Evolutionary conservation across 2,797 vertebrate genomes (phyloP).

Genomic region (Oryzias sinensis): DNA sequence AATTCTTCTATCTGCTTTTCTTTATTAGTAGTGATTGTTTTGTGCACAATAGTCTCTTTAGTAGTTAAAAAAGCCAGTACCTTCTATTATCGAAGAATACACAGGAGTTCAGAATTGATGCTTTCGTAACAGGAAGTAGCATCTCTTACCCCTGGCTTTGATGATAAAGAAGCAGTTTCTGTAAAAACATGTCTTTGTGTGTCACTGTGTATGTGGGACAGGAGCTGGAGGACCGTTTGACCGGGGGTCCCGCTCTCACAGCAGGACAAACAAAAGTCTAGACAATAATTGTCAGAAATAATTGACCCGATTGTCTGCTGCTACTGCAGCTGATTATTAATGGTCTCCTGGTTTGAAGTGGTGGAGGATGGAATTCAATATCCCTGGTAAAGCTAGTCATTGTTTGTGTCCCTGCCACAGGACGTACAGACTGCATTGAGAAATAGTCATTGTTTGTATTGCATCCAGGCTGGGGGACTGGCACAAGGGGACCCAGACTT

Average conservation of each 20-base stretch:
- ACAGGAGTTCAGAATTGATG: no score
- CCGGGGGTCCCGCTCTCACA: constrained; percentile 15
- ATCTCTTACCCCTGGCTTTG: no score
- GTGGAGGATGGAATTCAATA: constrained; percentile 2
- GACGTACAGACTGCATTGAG: constrained; percentile 3
- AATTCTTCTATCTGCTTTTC: no score
- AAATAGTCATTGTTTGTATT: not conserved
- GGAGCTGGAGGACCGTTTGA: not conserved
- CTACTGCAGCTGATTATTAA: constrained; percentile 39
- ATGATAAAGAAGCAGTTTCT: no score
- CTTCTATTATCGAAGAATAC: no score
- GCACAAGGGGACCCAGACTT: no score
- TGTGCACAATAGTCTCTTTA: no score
- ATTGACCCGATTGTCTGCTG: constrained; percentile 55
- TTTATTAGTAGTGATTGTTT: no score
- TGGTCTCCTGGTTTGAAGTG: constrained; percentile 12
- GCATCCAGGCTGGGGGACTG: no score
- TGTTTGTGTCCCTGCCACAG: not conserved
- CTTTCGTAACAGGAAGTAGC: no score
- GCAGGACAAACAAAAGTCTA: constrained; percentile 50
- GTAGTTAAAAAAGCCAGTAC: no score
- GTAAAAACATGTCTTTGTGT: not conserved
- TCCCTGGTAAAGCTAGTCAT: constrained; percentile 5
- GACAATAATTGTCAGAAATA: constrained; percentile 57
- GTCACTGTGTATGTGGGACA: constrained; percentile 7